phyloP scores from a whole-genome alignment of 2,888 invertebrate species.

The Acleris holmiana region DNA sequence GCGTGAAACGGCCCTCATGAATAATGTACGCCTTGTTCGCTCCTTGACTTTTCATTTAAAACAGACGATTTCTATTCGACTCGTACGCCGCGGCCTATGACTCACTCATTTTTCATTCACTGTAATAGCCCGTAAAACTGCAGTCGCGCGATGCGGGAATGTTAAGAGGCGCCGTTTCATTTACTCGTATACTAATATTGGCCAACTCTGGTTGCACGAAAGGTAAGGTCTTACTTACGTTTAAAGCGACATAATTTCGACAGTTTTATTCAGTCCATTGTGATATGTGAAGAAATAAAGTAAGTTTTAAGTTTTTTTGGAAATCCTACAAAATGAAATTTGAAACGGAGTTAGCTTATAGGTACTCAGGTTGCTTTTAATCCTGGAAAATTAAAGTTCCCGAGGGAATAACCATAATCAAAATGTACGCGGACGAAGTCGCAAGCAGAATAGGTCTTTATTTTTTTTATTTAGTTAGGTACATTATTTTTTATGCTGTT shows the following conservation, averaged over 20 bases:
- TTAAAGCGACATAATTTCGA: too few relatives aligned
- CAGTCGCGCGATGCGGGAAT: conserved; percentile 71
- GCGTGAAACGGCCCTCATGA: conserved; percentile 76
- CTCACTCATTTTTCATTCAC: conserved; percentile 81
- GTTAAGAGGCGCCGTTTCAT: conserved; percentile 66
- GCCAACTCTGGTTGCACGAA: conserved; percentile 4
- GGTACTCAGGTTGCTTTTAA: too few relatives aligned
- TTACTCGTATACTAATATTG: conserved; percentile 59
- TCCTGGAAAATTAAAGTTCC: too few relatives aligned
- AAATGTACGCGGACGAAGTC: too few relatives aligned
- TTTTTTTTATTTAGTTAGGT: background rate
- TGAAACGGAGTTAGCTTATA: too few relatives aligned
- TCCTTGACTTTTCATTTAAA: conserved; percentile 82
- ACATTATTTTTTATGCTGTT: background rate
- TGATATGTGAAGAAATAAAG: too few relatives aligned
- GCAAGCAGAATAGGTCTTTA: too few relatives aligned
- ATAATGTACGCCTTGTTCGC: conserved; percentile 78
- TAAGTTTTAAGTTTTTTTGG: too few relatives aligned
- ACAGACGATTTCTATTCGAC: conserved; percentile 82
- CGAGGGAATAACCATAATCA: too few relatives aligned
- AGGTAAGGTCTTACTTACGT: too few relatives aligned
- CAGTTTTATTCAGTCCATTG: too few relatives aligned
- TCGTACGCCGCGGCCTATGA: conserved; percentile 80
- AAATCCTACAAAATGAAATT: too few relatives aligned
- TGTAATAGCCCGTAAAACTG: conserved; percentile 80